These are phyloP conservation scores for Cygnus olor DNA, from an alignment of 2,797 vertebrate species.

Conservation along the genomic window DNA sequence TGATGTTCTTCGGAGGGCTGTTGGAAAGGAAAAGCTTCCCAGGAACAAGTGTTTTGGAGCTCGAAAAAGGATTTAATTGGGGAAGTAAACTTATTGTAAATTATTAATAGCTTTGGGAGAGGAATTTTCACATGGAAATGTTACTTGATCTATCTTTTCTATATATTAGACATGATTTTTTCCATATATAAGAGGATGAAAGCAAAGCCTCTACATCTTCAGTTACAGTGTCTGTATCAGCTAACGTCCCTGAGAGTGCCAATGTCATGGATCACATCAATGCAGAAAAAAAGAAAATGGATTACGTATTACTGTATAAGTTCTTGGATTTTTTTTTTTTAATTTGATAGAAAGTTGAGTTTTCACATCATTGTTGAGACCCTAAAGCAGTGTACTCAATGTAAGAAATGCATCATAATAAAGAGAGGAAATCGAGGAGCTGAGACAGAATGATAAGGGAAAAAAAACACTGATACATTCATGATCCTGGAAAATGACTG, in stretches of 20 bases:
- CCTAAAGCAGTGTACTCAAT: neutral
- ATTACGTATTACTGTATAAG: neutral
- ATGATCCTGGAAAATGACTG: neutral
- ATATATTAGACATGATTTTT: neutral
- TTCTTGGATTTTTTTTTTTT: neutral
- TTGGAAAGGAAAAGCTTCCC: neutral
- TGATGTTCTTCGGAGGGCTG: neutral
- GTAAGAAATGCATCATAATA: constrained; percentile 18
- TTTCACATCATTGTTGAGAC: neutral
- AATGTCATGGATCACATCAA: neutral
- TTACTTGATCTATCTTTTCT: neutral
- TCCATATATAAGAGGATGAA: neutral
- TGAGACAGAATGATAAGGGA: neutral
- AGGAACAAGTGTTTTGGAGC: neutral
- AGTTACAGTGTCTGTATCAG: neutral
- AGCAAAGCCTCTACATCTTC: neutral
- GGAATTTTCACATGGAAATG: neutral
- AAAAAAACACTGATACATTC: neutral
- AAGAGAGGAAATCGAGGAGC: constrained; percentile 39
- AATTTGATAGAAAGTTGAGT: neutral
- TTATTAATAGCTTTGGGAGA: neutral
- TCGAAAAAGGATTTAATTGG: neutral
- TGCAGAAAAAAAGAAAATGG: neutral
- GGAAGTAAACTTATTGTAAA: neutral
- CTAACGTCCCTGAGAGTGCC: neutral